Base-by-base conservation (phyloP, 2,888 invertebrate genomes). In the Cerastis leucographa region DNA sequence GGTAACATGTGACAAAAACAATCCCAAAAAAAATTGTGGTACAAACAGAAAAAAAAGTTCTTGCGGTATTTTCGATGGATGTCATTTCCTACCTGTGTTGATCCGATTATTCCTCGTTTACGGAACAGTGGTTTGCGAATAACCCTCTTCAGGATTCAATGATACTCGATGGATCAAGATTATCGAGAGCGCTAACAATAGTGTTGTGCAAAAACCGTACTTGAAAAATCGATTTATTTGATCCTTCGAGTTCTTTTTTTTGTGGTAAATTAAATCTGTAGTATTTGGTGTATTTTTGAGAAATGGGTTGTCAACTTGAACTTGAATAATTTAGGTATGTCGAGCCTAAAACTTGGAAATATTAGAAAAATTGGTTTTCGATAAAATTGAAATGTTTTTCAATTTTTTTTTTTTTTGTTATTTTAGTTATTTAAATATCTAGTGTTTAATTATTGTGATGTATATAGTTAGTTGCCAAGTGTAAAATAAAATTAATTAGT, bases 1-100 rank as follows among this genome's bases (percentile, higher is more conserved):
- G 12, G 69, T 44, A 69, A 84, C 71, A 70, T 70, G 61, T 76
- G 78, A 81, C 90, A 89, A 88, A 90, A 79, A 84, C 80, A 81
- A n/a, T 8, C 29, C n/a, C 42, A 73, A 85, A 84, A 85, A 83
- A 81, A 76, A 40, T n/a, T 71, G 71, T 51, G 42, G 64, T 62
- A 76, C 11, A 46, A 68, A 76, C 61, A 35, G 14, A 66, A 59
- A 77, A 71, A 61, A 78, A 72, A 70, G 65, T 11, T 17, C 1
- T 87, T 87, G 86, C 84, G 85, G 86, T 85, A 70, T 81, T 79
- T 85, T 76, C 64, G 78, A 85, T 69, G 59, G 56, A 71, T 71
- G 68, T 73, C 74, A 74, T 74, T 65, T 44, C 65, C 69, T 87
- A 86, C 86, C 86, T 87, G 88, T 62, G 42, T 65, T 83, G 76